Evolutionary conservation across 2,797 vertebrate species (phyloP).

Genomic region (Xenentodon cancila): DNA sequence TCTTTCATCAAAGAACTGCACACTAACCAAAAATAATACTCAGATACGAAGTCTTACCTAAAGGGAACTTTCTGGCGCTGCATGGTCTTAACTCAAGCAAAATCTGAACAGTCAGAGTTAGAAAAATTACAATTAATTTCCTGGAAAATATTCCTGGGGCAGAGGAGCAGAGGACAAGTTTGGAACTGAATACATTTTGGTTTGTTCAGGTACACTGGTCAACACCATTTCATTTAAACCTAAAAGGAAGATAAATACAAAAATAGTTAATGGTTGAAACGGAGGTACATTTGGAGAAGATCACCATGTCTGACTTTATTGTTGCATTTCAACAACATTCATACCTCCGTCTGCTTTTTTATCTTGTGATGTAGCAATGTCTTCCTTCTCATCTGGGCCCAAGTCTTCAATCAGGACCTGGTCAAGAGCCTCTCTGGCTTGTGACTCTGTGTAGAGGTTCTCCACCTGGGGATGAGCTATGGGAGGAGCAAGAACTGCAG

Average conservation of each 20-base stretch:
- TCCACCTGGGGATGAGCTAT: slow-evolving; percentile 36
- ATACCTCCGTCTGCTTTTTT: slow-evolving; percentile 64
- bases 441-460: slow-evolving; percentile 24
- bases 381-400: slow-evolving; percentile 64
- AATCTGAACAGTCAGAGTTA: slow-evolving; percentile 30
- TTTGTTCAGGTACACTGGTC: slow-evolving; percentile 57
- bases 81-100: slow-evolving; percentile 18
- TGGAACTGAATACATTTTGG: slow-evolving; percentile 57
- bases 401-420: slow-evolving; percentile 78
- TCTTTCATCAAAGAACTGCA: slow-evolving; percentile 10
- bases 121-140: slow-evolving; percentile 62
- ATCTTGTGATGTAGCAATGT: slow-evolving; percentile 40
- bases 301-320: background rate
- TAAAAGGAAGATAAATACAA: slow-evolving; percentile 55
- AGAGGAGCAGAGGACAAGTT: slow-evolving; percentile 54
- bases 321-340: slow-evolving; percentile 1
- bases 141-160: slow-evolving; percentile 66
- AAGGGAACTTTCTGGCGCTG: slow-evolving; percentile 1
- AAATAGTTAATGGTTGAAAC: background rate
- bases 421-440: slow-evolving; percentile 38
- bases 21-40: slow-evolving; percentile 25
- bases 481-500: slow-evolving; percentile 10
- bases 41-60: slow-evolving; percentile 19
- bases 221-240: slow-evolving; percentile 67
- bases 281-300: background rate